Conservation (phyloP, 1,140 invertebrate genomes). For the Orussus abietinus region DNA sequence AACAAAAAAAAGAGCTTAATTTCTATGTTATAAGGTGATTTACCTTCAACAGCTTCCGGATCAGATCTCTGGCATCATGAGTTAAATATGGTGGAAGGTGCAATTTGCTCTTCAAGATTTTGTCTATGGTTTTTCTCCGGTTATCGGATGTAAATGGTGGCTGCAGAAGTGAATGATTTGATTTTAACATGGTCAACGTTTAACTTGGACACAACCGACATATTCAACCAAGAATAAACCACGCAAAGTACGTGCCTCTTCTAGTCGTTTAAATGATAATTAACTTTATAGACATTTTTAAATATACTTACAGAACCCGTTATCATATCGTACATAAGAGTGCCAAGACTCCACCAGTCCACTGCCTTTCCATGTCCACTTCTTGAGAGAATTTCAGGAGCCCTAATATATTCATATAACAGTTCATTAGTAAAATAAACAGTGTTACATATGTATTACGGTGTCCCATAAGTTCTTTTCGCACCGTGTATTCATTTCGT, state of each 20-base stretch:
- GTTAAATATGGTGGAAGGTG: constrained; percentile 92
- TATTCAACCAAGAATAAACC: no score
- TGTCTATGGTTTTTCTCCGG: constrained; percentile 97
- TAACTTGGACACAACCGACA: no score
- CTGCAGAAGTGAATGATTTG: constrained; percentile 67
- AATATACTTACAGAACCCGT: constrained; percentile 80
- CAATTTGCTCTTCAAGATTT: constrained; percentile 94
- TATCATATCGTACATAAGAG: constrained; percentile 97
- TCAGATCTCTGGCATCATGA: constrained; percentile 88
- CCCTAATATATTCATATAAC: constrained; percentile 59
- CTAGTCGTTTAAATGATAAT: no score
- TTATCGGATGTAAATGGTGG: constrained; percentile 96
- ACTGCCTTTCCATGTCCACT: constrained; percentile 97
- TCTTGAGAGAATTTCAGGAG: constrained; percentile 93
- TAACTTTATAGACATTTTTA: no score
- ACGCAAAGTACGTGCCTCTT: no score
- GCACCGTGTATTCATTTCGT: no score
- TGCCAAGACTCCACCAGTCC: constrained; percentile 99
- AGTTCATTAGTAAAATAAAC: no score
- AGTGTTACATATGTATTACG: no score
- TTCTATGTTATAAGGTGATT: constrained; percentile 6
- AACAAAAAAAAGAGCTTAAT: no score
- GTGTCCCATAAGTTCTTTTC: no score
- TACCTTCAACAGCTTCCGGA: constrained; percentile 79
- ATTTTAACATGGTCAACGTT: no score